A percentile compares a stretch with the other conserved stretches of the same genome.
Conservation (phyloP, 2,113 vertebrate genomes). For the Neoarius graeffei region DNA sequence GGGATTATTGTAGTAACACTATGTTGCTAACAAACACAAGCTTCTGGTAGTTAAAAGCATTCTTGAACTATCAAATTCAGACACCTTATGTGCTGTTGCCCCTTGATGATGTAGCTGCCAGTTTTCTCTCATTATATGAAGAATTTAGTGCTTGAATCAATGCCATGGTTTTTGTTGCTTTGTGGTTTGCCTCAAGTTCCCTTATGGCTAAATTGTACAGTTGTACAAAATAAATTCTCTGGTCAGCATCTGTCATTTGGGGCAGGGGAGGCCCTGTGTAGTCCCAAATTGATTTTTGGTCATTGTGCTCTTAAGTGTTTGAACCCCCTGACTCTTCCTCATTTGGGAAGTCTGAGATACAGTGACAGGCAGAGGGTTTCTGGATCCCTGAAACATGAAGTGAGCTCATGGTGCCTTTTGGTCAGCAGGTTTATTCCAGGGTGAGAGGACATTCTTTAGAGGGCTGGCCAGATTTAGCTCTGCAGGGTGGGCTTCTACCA, state of each 20-base stretch:
- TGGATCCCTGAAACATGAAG: constrained; percentile 27
- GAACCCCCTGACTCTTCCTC: constrained; percentile 19
- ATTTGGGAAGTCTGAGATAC: constrained; percentile 24
- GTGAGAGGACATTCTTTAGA: constrained; percentile 54
- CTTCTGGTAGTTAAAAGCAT: neutral
- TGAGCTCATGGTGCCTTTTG: constrained; percentile 53
- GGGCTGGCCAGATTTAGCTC: constrained; percentile 57
- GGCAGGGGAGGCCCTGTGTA: too few species aligned
- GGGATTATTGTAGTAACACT: constrained; percentile 29
- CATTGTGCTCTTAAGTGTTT: constrained; percentile 2
- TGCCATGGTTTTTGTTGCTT: neutral
- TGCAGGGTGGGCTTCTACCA: constrained; percentile 41
- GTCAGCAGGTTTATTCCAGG: constrained; percentile 61
- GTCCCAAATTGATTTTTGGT: too few species aligned
- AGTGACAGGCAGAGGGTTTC: neutral
- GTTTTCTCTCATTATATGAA: neutral
- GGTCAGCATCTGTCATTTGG: neutral
- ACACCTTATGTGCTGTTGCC: neutral
- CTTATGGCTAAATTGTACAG: neutral
- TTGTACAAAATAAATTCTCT: neutral
- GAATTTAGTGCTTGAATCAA: neutral
- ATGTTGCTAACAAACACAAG: constrained; percentile 23
- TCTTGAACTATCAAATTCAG: neutral
- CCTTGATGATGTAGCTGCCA: neutral
- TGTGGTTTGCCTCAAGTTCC: neutral